Evolutionary conservation across 2,113 vertebrate genomes (phyloP).

Genomic region (Vidua macroura): DNA sequence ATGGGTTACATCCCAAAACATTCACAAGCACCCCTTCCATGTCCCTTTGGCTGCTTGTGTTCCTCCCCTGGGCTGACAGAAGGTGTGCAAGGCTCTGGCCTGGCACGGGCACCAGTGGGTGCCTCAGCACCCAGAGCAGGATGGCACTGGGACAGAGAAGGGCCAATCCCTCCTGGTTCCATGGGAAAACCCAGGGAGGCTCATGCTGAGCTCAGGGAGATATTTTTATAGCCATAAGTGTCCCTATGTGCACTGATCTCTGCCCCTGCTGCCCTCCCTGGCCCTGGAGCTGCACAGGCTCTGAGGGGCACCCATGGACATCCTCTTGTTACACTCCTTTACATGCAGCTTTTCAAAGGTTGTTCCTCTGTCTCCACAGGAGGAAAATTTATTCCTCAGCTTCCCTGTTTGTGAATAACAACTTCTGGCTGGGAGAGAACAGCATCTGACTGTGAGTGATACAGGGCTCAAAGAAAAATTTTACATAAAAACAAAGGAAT

Average conservation of each 20-base stretch:
- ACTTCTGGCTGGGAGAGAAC: not conserved
- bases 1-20: accelerated
- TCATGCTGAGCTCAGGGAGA: not conserved
- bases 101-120: accelerated
- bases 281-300: not conserved
- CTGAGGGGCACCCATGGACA: not conserved
- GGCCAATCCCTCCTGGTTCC: not conserved
- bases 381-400: not conserved
- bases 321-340: not conserved
- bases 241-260: accelerated
- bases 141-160: not conserved
- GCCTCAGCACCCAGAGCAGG: not conserved
- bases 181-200: accelerated
- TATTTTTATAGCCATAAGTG: accelerated
- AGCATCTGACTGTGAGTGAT: not conserved
- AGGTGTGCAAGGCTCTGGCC: not conserved
- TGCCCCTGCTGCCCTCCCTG: not conserved
- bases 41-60: accelerated
- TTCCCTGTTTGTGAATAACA: not conserved
- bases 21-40: accelerated
- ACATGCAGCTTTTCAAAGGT: accelerated
- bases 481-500: not conserved
- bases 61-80: not conserved
- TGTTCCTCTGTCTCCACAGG: not conserved
- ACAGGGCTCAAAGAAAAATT: not conserved